Base-by-base conservation (phyloP, 1,140 invertebrate genomes). In the Drosophila fuyamai region DNA sequence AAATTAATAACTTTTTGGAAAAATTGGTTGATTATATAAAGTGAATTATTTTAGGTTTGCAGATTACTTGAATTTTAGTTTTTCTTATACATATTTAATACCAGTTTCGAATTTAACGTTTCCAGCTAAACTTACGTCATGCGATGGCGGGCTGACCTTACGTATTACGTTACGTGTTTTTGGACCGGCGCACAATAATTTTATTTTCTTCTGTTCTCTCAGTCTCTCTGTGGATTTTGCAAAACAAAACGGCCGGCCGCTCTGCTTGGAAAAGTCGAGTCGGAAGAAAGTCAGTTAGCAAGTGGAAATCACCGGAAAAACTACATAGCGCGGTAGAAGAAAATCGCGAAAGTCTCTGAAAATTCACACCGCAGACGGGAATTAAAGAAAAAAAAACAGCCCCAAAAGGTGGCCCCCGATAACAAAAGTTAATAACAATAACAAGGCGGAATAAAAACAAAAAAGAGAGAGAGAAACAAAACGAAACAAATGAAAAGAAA, bases 291-390 rank as follows among this genome's bases (percentile, higher is more conserved):
- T 71, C 84, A 88, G 80, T 84, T 84, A 80, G 84, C 60, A 89
- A 88, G 84, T 88, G 84, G 80, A 89, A 89, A 89, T 84, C 84
- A 81, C 84, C 84, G 84, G 84, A 88, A 88, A 88, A 88, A 89
- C 84, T 89, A 80, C 84, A 76, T 46, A 84, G 61, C 84, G 83
- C 83, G 83, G 83, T 62, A 73, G 44, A 68, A 50, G 53, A 44
- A 71, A 73, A 77, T 32, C 62, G 56, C 68, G 65, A 67, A 84
- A 63, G 29, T 46, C 38, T 16, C 12, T 61, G 48, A 35, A 14
- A 32, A 10, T 35, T 32, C 29, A 74, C 46, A 57, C 55, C 67
- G 56, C 70, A 71, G 57, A 60, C 67, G 47, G 70, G 68, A 61
- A 38, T 46, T 53, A 56, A 40, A 36, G 3, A 46, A 65, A 27